Base-by-base conservation (phyloP, 1,140 invertebrate species). In the Arctopsyche grandis region DNA sequence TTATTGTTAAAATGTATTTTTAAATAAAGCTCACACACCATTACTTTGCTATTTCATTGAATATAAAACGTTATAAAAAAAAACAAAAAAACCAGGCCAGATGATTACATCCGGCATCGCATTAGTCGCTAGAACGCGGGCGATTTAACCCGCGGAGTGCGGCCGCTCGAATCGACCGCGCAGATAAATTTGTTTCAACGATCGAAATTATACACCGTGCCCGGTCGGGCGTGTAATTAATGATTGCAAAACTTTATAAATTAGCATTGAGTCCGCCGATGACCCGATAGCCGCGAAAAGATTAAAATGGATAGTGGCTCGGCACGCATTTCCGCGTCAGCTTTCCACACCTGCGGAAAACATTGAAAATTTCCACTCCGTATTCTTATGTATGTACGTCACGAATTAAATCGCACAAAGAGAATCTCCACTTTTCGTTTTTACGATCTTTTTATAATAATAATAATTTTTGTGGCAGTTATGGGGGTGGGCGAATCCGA, bases 201-300 rank as follows among this genome's bases (percentile, higher is more conserved):
- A 38, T 26, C 22, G 44, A 80, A 80, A 80, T 78, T 75, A 80
- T 52, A 80, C 75, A 75, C 77, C 29, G 3, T 1, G 29, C 29
- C 29, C 52, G 77, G 38, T 58, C 63, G 75, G 71, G 48, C 74
- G 29, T 38, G 74, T 81, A 81, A 81, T 81, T 78, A 81, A 81
- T 81, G 80, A 81, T 75, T 81, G 76, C 48, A 75, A 38, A 81
- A 81, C 48, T 81, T 81, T 81, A 75, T 78, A 81, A 81, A 81
- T 81, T 81, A 78, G 60, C 80, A 81, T 81, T 76, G 71, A 78
- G 76, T 74, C 71, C 29, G 7, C 29, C 29, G 29, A 38, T 38
- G 29, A 75, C 58, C 56, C 60, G 80, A 81, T 81, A 81, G 80
- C 80, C 77, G 70, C 69, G 77, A 78, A 78, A 38, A 81, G 80